Conservation (phyloP, 1,140 invertebrate genomes). For the Pararge aegeria region DNA sequence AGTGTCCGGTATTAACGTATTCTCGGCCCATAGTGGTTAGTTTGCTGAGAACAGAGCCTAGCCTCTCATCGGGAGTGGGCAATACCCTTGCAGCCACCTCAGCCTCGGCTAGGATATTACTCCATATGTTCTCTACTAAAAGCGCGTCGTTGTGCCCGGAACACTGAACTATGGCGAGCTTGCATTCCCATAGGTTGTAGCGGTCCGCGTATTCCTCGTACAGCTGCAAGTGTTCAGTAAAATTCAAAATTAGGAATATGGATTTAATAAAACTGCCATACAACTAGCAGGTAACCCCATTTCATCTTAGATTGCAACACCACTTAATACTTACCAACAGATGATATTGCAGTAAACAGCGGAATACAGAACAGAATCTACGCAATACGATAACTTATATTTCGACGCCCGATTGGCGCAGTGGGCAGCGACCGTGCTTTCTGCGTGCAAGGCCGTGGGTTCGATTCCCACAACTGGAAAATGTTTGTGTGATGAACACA, state of each 20-base stretch:
- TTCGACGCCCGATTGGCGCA: too few species aligned
- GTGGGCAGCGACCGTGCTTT: too few species aligned
- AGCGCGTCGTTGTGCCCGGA: constrained; percentile 89
- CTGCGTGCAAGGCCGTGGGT: too few species aligned
- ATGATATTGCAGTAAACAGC: too few species aligned
- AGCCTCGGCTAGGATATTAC: constrained; percentile 85
- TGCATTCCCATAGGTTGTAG: constrained; percentile 91
- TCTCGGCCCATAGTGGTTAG: constrained; percentile 86
- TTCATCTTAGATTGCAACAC: too few species aligned
- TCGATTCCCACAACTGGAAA: too few species aligned
- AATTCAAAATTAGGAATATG: not conserved
- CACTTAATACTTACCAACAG: too few species aligned
- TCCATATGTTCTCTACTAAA: constrained; percentile 89
- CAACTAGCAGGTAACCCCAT: too few species aligned
- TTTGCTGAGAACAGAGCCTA: constrained; percentile 86
- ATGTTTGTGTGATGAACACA: too few species aligned
- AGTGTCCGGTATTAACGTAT: constrained; percentile 86
- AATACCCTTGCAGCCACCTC: constrained; percentile 56
- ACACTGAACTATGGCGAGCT: constrained; percentile 91
- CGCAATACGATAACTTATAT: too few species aligned
- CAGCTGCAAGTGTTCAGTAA: constrained; percentile 78
- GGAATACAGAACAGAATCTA: too few species aligned
- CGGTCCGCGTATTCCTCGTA: constrained; percentile 92
- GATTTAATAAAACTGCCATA: too few species aligned
- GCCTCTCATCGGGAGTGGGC: constrained; percentile 81